Conservation (phyloP, 1,140 invertebrate species). For the Drosophila serrata region DNA sequence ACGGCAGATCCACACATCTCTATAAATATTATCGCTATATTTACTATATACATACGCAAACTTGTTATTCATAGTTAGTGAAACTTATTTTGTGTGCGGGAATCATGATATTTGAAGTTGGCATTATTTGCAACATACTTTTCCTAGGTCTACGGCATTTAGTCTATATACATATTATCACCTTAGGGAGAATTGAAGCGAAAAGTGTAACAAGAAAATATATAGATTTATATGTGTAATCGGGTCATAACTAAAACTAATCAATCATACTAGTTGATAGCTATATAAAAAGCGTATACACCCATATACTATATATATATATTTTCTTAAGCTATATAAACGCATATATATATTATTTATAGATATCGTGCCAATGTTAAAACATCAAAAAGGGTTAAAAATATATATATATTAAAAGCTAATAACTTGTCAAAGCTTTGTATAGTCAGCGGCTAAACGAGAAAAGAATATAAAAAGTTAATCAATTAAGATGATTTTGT, state of each 20-base stretch:
- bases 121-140: slow-evolving; percentile 29
- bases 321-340: slow-evolving; percentile 45
- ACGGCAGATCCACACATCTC: slow-evolving; percentile 21
- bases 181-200: slow-evolving; percentile 31
- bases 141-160: slow-evolving; percentile 42
- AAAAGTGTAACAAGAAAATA: slow-evolving; percentile 12
- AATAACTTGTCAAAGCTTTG: slow-evolving; percentile 50
- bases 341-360: slow-evolving; percentile 61
- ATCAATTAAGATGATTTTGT: slow-evolving; percentile 43
- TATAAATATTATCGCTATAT: slow-evolving; percentile 1
- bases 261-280: slow-evolving; percentile 58
- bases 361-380: slow-evolving; percentile 79
- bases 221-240: slow-evolving; percentile 24
- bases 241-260: slow-evolving; percentile 53
- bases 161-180: slow-evolving; percentile 21
- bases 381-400: slow-evolving; percentile 33
- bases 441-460: slow-evolving; percentile 50
- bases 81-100: slow-evolving; percentile 33
- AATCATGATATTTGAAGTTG: slow-evolving; percentile 38
- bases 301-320: slow-evolving; percentile 50
- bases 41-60: slow-evolving; percentile 24
- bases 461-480: slow-evolving; percentile 34
- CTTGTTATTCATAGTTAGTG: slow-evolving; percentile 60
- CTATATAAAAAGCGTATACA: slow-evolving; percentile 35
- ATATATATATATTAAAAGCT: slow-evolving; percentile 31